phyloP scores from a whole-genome alignment of 1,140 invertebrate genomes.

The Hyposmocoma kahamanoa region DNA sequence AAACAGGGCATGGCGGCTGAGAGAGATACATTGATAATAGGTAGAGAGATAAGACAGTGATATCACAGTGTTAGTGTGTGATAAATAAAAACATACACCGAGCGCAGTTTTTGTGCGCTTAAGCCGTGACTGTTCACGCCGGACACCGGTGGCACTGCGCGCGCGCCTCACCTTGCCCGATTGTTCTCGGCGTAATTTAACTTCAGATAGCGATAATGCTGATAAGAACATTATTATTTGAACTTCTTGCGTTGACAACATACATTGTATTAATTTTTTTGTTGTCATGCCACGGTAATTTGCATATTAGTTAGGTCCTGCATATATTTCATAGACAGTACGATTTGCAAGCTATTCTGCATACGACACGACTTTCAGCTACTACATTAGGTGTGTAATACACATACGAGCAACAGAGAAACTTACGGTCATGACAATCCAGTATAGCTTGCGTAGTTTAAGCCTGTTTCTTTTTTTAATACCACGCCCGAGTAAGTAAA shows the following conservation, averaged over 20 bases:
- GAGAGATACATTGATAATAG: conserved; percentile 39
- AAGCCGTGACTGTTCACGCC: conserved; percentile 14
- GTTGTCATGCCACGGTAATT: no score
- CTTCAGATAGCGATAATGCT: conserved; percentile 65
- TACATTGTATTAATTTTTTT: no score
- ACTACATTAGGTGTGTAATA: no score
- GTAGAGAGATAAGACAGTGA: neutral
- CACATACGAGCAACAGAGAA: no score
- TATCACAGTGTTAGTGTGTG: conserved; percentile 14
- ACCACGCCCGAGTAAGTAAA: no score
- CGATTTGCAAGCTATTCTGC: no score
- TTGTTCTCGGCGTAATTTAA: conserved; percentile 55
- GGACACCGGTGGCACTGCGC: conserved; percentile 38
- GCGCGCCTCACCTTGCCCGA: conserved; percentile 35
- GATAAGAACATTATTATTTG: conserved; percentile 56
- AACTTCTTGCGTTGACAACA: conserved; percentile 10
- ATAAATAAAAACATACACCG: conserved; percentile 17
- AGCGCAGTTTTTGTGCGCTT: conserved; percentile 47
- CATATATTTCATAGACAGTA: no score
- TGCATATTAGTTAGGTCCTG: no score
- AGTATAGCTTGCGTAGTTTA: no score
- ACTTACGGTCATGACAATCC: no score
- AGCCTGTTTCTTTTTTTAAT: no score
- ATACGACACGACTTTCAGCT: no score
- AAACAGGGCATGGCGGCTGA: conserved; percentile 39